phyloP scores from a whole-genome alignment of 1,140 invertebrate species.

The Archivesica marissinica region DNA sequence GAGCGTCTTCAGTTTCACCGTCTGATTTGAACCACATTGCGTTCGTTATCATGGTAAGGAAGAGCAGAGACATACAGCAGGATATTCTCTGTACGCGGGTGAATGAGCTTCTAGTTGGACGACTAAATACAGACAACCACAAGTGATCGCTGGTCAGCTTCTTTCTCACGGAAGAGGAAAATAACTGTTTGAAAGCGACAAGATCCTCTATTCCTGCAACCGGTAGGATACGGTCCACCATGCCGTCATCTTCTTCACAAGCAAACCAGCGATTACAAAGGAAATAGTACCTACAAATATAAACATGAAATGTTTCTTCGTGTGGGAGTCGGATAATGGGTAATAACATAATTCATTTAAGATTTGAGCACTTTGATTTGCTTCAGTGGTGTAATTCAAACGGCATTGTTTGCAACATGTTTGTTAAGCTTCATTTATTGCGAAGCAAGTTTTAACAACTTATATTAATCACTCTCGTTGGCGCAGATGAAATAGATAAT shows the following conservation, averaged over 20 bases:
- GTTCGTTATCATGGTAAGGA: conserved; percentile 81
- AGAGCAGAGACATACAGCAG: conserved; percentile 77
- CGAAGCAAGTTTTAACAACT: too few relatives aligned
- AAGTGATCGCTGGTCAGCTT: conserved; percentile 84
- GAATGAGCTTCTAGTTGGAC: conserved; percentile 75
- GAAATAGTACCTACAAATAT: conserved; percentile 78
- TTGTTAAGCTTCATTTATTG: too few relatives aligned
- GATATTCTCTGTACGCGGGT: conserved; percentile 78
- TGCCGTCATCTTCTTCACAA: conserved; percentile 83
- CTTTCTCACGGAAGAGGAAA: conserved; percentile 83
- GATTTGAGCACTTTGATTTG: background rate
- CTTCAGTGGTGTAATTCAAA: background rate
- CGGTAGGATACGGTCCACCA: conserved; percentile 83
- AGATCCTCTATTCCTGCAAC: conserved; percentile 83
- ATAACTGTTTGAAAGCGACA: conserved; percentile 83
- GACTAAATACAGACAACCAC: conserved; percentile 80
- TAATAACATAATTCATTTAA: background rate
- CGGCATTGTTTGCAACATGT: too few relatives aligned
- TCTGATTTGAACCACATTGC: conserved; percentile 80
- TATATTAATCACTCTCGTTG: too few relatives aligned
- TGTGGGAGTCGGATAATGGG: background rate
- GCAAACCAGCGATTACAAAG: conserved; percentile 83
- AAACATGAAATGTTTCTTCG: background rate
- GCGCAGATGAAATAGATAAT: too few relatives aligned
- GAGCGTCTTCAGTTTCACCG: conserved; percentile 59